Evolutionary conservation across 1,140 invertebrate species (phyloP), one percentile per base, ranked within the genome.

Genomic region (Drosophila jambulina): DNA sequence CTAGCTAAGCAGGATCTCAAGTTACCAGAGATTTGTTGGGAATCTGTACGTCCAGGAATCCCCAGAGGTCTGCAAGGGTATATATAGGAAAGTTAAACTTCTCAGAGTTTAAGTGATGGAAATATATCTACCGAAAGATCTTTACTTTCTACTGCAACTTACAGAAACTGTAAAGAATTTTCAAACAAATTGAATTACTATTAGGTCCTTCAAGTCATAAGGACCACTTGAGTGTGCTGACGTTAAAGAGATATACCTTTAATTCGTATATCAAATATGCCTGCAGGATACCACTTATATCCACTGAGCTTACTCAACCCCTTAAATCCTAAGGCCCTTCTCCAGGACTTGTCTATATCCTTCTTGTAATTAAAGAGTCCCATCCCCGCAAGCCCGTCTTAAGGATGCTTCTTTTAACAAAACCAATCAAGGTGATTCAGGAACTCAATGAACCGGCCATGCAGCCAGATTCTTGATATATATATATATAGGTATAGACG

Each of bases 401-500:
- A 29, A 25, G 27, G 27, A 25, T 58, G 6, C 17, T 21, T 17
- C 2, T 6, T 7, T 10, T 6, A 9, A 2, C 17, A 8, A 42
- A n/a, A 9, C 17, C 19, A 3, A n/a, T 8, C 21, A n/a, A 25
- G 34, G 54, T 42, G 32, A 40, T n/a, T 23, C 32, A 36, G 6
- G 2, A 54, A 17, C 19, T 36, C 32, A 54, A 19, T 13, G 29
- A 67, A 38, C 36, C 36, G 17, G 13, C 45, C 25, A 25, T 13
- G 34, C 25, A 51, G 62, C 29, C 27, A 68, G 46, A 51, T 36
- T 27, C 17, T 17, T 36, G 48, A 23, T 7, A 8, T 51, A 32
- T 21, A 15, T 19, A 53, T 21, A 54, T 70, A 32, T 19, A 34
- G 42, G 43, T 62, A 46, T 25, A 65, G 23, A 36, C 12, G 27